phyloP scores from a whole-genome alignment of 2,797 vertebrate genomes.

The Centroberyx gerrardi region DNA sequence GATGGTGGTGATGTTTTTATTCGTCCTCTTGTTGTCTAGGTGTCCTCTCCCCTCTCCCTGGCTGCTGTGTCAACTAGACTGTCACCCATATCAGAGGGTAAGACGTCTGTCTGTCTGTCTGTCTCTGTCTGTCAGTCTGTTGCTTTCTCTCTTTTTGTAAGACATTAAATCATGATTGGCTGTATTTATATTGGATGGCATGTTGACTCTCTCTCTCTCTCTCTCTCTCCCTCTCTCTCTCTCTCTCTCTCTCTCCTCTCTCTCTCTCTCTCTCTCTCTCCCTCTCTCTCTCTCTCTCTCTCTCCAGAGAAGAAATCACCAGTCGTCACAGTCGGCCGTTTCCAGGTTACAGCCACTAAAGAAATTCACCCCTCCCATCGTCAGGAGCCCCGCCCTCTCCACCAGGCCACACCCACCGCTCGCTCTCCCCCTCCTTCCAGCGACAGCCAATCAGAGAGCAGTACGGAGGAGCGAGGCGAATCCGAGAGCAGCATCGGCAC shows the following conservation, averaged over 20 bases:
- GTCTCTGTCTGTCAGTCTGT: not conserved
- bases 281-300: constrained; percentile 7
- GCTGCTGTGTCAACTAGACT: not conserved
- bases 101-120: too few relatives aligned
- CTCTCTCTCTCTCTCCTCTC: constrained; percentile 1
- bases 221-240: constrained; percentile 2
- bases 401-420: constrained; percentile 63
- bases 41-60: not conserved
- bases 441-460: constrained; percentile 55
- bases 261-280: not conserved
- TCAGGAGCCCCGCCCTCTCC: constrained; percentile 51
- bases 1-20: not conserved
- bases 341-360: constrained; percentile 88
- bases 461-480: constrained; percentile 64
- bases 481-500: constrained; percentile 62
- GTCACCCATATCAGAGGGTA: constrained; percentile 41
- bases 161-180: too few relatives aligned
- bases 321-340: constrained; percentile 88
- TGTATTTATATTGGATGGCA: too few relatives aligned
- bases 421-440: constrained; percentile 84
- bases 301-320: constrained; percentile 83
- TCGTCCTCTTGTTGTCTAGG: constrained; percentile 23
- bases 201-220: not conserved
- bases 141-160: not conserved
- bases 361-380: constrained; percentile 31